Conservation (phyloP, 2,888 invertebrate genomes). For the Labia minor region DNA sequence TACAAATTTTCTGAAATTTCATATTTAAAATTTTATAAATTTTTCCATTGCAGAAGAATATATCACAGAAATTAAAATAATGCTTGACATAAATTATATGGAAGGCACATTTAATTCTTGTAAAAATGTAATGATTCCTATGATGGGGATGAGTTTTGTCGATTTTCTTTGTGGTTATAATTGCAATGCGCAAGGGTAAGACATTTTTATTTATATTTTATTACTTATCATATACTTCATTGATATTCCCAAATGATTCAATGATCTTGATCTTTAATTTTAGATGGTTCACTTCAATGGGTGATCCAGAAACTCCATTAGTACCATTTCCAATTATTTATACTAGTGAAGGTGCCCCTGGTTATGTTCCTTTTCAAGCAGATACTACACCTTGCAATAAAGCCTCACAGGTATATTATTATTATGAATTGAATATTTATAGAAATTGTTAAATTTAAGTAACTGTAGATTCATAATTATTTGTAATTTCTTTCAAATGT, state of each 20-base stretch:
- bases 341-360: conserved; percentile 34
- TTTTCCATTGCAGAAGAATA: conserved; percentile 29
- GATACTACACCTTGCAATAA: conserved; percentile 47
- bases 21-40: too few relatives aligned
- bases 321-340: conserved; percentile 56
- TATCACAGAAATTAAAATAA: conserved; percentile 29
- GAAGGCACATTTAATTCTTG: conserved; percentile 65
- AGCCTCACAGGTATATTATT: conserved; percentile 43
- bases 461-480: too few relatives aligned
- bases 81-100: conserved; percentile 50
- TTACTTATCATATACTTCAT: conserved; percentile 26
- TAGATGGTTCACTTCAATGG: conserved; percentile 56
- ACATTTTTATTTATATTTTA: conserved; percentile 15
- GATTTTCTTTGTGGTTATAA: conserved; percentile 64
- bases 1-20: too few relatives aligned
- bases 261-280: too few relatives aligned
- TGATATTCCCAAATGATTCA: too few relatives aligned
- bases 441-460: too few relatives aligned
- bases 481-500: too few relatives aligned
- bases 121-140: conserved; percentile 60
- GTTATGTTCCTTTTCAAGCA: conserved; percentile 37
- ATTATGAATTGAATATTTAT: too few relatives aligned
- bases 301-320: conserved; percentile 44
- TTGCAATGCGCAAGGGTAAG: conserved; percentile 53
- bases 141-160: conserved; percentile 61